A percentile compares a stretch with the other conserved stretches of the same genome.
phyloP scores from a whole-genome alignment of 2,113 vertebrate genomes.

The Fregata magnificens region DNA sequence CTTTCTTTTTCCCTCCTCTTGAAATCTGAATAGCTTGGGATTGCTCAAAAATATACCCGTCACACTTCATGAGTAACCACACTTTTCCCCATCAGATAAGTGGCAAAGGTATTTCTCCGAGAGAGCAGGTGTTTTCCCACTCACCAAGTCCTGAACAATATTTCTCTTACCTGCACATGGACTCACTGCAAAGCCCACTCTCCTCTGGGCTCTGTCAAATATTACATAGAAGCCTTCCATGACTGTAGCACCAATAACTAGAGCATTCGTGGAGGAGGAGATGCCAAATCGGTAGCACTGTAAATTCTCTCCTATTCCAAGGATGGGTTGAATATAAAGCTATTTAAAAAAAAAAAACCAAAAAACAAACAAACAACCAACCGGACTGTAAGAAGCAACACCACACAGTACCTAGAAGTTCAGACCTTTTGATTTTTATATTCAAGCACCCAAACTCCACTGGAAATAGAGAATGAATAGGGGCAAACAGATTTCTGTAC shows the following conservation, averaged over 20 bases:
- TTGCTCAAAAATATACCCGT: neutral
- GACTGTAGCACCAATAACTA: conserved; percentile 94
- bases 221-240: conserved; percentile 98
- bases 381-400: neutral
- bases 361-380: neutral
- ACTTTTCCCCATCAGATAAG: neutral
- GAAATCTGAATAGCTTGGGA: neutral
- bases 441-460: neutral
- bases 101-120: neutral
- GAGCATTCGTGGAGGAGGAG: conserved; percentile 84
- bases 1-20: neutral
- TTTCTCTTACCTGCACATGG: conserved; percentile 85
- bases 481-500: neutral
- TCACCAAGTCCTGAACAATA: neutral
- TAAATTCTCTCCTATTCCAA: conserved; percentile 78
- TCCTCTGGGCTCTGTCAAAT: conserved; percentile 86
- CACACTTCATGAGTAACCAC: neutral
- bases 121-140: neutral
- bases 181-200: conserved; percentile 91
- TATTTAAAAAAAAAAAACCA: conserved; percentile 56
- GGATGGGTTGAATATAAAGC: conserved; percentile 92
- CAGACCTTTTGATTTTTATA: neutral
- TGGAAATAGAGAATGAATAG: neutral
- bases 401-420: neutral
- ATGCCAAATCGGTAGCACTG: conserved; percentile 92